Percentiles rank a stretch among this genome's conserved stretches.
Conservation (phyloP, 2,797 vertebrate genomes). For the Danio tinwini region DNA sequence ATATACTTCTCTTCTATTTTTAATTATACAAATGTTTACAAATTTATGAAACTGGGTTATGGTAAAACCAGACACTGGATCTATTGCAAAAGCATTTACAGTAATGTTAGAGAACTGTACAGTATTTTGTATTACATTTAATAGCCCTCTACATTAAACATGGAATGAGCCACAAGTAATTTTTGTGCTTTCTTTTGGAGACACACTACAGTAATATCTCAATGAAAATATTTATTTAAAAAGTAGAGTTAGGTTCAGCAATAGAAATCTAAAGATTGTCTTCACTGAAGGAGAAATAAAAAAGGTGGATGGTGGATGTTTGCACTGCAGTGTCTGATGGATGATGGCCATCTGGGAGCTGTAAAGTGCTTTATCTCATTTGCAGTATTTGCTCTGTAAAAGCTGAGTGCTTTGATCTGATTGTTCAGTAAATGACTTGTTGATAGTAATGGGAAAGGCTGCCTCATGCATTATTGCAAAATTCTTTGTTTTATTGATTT, state of each 20-base stretch:
- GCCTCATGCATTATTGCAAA: neutral
- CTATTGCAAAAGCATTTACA: neutral
- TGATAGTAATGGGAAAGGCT: neutral
- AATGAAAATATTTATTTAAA: neutral
- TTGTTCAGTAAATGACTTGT: conserved; percentile 1
- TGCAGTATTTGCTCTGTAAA: neutral
- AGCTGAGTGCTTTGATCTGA: neutral
- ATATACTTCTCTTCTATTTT: too few relatives aligned
- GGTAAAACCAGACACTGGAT: too few relatives aligned
- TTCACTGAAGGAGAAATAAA: neutral
- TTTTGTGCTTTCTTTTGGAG: neutral
- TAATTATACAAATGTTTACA: too few relatives aligned
- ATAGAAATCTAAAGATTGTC: neutral
- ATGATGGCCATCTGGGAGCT: neutral
- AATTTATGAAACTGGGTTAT: too few relatives aligned
- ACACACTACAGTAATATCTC: neutral
- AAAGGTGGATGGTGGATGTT: neutral
- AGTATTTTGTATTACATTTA: neutral
- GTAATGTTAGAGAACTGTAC: neutral
- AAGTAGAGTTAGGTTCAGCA: neutral
- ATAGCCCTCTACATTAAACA: neutral
- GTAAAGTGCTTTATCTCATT: conserved; percentile 26
- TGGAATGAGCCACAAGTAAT: neutral
- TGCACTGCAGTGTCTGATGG: neutral
- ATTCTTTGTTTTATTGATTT: neutral